Evolutionary conservation across 2,888 invertebrate species (phyloP).

Genomic region (Drosophila paramelanica): DNA sequence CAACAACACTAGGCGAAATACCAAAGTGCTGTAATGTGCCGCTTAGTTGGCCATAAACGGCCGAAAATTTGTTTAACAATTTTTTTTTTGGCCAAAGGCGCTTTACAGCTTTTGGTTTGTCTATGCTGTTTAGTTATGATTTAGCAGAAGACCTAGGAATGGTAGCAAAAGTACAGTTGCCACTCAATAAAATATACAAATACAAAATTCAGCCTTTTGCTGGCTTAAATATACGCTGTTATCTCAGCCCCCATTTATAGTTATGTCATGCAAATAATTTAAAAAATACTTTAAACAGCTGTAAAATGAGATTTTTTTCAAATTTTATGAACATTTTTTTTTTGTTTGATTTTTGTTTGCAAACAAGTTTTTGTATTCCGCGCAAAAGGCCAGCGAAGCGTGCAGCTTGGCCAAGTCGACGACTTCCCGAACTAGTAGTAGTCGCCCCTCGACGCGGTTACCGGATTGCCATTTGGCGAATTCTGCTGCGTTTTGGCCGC

Average conservation of each 20-base stretch:
- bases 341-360: constrained; percentile 31
- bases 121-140: constrained; percentile 1
- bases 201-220: background rate
- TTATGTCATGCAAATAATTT: constrained; percentile 11
- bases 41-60: constrained; percentile 40
- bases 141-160: background rate
- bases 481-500: constrained; percentile 69
- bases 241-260: background rate
- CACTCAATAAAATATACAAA: background rate
- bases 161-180: constrained; percentile 2
- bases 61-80: constrained; percentile 18
- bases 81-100: constrained; percentile 7
- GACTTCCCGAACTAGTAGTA: constrained; percentile 38
- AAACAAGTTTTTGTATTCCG: constrained; percentile 50
- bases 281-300: constrained; percentile 33
- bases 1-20: constrained; percentile 21
- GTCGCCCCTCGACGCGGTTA: constrained; percentile 35
- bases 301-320: constrained; percentile 23
- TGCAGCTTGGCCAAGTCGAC: constrained; percentile 44
- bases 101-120: constrained; percentile 14
- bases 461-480: constrained; percentile 49
- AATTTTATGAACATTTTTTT: constrained; percentile 18
- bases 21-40: constrained; percentile 49
- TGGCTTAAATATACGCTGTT: background rate
- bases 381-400: constrained; percentile 49